Percentiles rank a stretch among this genome's conserved stretches.
phyloP scores from a whole-genome alignment of 2,888 invertebrate species.

The Yponomeuta evonymella region DNA sequence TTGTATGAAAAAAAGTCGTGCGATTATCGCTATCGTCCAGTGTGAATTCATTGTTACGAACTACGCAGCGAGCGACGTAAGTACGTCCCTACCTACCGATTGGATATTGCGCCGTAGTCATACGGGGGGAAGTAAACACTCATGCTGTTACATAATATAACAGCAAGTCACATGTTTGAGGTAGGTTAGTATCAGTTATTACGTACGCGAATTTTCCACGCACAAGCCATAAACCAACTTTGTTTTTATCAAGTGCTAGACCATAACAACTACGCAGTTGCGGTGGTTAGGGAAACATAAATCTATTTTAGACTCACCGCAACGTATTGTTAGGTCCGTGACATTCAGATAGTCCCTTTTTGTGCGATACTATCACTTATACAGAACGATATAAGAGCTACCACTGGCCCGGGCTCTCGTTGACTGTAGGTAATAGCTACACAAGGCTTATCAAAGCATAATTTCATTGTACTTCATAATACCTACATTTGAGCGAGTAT shows the following conservation, averaged over 20 bases:
- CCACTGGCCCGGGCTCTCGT: too few species aligned
- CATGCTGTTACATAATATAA: background rate
- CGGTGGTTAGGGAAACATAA: constrained; percentile 9
- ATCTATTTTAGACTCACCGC: constrained; percentile 3
- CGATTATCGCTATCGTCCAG: too few species aligned
- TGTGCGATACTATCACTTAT: too few species aligned
- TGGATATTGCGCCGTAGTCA: background rate
- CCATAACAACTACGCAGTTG: constrained; percentile 11
- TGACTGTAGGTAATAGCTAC: too few species aligned
- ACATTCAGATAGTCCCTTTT: background rate
- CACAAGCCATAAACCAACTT: background rate
- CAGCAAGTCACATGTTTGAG: constrained; percentile 9
- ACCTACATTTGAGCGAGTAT: constrained; percentile 11
- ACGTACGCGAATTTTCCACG: background rate
- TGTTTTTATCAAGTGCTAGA: constrained; percentile 1
- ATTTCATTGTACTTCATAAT: background rate
- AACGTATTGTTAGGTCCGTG: background rate
- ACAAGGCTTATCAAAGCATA: background rate
- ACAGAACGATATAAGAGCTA: too few species aligned
- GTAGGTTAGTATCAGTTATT: constrained; percentile 9
- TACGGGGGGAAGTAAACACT: background rate
- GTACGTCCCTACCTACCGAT: background rate
- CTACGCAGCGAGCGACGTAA: too few species aligned
- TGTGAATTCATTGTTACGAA: too few species aligned
- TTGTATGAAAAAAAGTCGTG: too few species aligned